These are phyloP conservation scores for Diogma glabrata DNA, from an alignment of 2,888 invertebrate genomes.

Conservation along the genomic window DNA sequence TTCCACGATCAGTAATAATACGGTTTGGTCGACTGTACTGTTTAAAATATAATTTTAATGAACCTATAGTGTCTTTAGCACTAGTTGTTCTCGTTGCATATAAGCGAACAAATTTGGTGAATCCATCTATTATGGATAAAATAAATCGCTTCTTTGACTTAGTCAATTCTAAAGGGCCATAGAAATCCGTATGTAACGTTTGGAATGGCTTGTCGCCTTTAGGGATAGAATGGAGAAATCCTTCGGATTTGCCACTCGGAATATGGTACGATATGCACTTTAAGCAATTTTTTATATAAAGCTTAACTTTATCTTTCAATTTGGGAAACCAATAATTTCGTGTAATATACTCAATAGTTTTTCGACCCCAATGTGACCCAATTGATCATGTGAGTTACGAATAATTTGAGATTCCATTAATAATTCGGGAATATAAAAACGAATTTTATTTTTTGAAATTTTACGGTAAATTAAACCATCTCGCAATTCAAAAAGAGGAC, in stretches of 20 bases:
- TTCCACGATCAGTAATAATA: slow-evolving; percentile 11
- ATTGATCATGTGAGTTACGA: slow-evolving; percentile 12
- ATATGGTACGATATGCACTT: slow-evolving; percentile 14
- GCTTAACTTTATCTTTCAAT: slow-evolving; percentile 10
- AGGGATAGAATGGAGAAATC: slow-evolving; percentile 21
- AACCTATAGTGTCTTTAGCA: slow-evolving; percentile 15
- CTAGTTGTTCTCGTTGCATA: slow-evolving; percentile 11
- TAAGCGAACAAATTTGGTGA: slow-evolving; percentile 16
- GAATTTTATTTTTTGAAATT: slow-evolving; percentile 8
- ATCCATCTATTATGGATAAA: slow-evolving; percentile 13
- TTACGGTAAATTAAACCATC: slow-evolving; percentile 17
- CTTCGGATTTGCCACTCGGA: slow-evolving; percentile 12
- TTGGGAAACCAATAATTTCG: slow-evolving; percentile 17
- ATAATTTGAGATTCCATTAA: slow-evolving; percentile 14
- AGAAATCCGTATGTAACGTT: slow-evolving; percentile 15
- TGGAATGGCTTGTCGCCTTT: slow-evolving; percentile 23
- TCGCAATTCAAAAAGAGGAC: slow-evolving; percentile 15
- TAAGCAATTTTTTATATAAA: slow-evolving; percentile 14
- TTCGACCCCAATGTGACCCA: slow-evolving; percentile 13
- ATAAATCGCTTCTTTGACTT: slow-evolving; percentile 13
- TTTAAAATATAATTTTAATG: slow-evolving; percentile 8
- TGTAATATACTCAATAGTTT: too few relatives aligned
- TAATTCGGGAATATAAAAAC: slow-evolving; percentile 14
- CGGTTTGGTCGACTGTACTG: slow-evolving; percentile 3
- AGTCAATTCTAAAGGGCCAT: slow-evolving; percentile 13